These are phyloP conservation scores for Hydrolagus colliei DNA, from an alignment of 2,797 vertebrate species.

Conservation along the genomic window DNA sequence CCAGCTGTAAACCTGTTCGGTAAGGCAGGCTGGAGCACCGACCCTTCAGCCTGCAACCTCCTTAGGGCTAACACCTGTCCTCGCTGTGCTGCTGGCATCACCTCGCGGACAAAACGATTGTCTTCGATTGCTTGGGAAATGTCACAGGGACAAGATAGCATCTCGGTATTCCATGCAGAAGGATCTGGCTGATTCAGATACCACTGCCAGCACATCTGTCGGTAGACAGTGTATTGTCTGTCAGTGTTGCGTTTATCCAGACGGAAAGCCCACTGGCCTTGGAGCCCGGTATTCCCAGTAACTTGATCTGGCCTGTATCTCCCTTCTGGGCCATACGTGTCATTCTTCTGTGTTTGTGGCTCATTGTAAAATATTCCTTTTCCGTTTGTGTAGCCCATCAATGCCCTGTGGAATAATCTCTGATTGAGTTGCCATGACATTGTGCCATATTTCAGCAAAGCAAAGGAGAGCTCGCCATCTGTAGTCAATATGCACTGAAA, in stretches of 20 bases:
- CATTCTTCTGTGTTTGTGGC: conserved; percentile 47
- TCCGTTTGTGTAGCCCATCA: conserved; percentile 67
- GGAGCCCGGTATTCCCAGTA: conserved; percentile 50
- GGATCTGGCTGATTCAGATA: conserved; percentile 55
- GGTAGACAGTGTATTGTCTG: conserved; percentile 41
- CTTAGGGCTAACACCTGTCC: conserved; percentile 45
- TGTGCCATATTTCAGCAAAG: conserved; percentile 58
- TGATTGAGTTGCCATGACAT: conserved; percentile 67
- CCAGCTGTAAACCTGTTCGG: conserved; percentile 55
- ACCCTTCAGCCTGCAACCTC: conserved; percentile 49
- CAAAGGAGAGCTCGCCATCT: conserved; percentile 61
- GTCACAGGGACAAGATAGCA: conserved; percentile 62
- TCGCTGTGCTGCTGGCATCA: conserved; percentile 38
- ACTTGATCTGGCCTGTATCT: conserved; percentile 62
- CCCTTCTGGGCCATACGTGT: conserved; percentile 56
- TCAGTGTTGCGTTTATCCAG: conserved; percentile 43
- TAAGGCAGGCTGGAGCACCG: conserved; percentile 56
- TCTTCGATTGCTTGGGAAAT: conserved; percentile 57
- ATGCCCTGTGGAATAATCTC: conserved; percentile 53
- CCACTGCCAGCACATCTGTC: conserved; percentile 59
- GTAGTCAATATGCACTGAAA: conserved; percentile 71
- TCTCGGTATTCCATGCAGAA: conserved; percentile 47
- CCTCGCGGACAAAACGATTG: conserved; percentile 55
- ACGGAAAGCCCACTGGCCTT: conserved; percentile 61
- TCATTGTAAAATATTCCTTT: conserved; percentile 50